Evolutionary conservation across 2,113 vertebrate genomes (phyloP).

Genomic region (Platichthys stellatus): DNA sequence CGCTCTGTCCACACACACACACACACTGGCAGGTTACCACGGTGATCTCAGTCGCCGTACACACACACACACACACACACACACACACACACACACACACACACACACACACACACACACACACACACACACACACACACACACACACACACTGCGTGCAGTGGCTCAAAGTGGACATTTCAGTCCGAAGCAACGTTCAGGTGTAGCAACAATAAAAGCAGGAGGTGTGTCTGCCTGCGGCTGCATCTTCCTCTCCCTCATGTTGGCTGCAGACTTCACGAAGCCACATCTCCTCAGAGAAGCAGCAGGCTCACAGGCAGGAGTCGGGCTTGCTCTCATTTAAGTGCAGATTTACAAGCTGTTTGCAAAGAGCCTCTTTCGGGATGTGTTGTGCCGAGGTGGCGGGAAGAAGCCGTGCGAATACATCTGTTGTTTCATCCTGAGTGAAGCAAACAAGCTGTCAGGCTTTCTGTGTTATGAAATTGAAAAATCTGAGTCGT

Average conservation of each 20-base stretch:
- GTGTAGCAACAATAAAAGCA: constrained; percentile 47
- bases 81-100: not conserved
- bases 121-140: too few relatives aligned
- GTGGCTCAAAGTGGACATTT: not conserved
- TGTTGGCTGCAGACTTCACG: constrained; percentile 56
- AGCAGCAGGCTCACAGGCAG: constrained; percentile 40
- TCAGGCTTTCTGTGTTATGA: constrained; percentile 49
- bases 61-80: constrained; percentile 1
- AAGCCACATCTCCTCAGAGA: constrained; percentile 67
- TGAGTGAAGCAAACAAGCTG: constrained; percentile 68
- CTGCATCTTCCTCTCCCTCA: constrained; percentile 14
- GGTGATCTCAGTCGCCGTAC: too few relatives aligned
- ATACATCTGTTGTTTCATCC: constrained; percentile 66
- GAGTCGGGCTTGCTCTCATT: constrained; percentile 69
- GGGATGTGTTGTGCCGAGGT: constrained; percentile 45
- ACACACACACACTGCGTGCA: constrained; percentile 12
- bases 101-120: not conserved
- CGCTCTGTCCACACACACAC: constrained; percentile 11
- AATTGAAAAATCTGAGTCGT: constrained; percentile 56
- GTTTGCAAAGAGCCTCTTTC: constrained; percentile 58
- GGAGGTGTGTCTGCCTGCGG: constrained; percentile 38
- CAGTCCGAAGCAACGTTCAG: constrained; percentile 37
- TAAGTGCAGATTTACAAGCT: constrained; percentile 76
- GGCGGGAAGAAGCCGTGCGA: constrained; percentile 40
- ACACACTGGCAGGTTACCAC: too few relatives aligned